Evolutionary conservation across 2,113 vertebrate genomes (phyloP).

Genomic region (Acanthisitta chloris): DNA sequence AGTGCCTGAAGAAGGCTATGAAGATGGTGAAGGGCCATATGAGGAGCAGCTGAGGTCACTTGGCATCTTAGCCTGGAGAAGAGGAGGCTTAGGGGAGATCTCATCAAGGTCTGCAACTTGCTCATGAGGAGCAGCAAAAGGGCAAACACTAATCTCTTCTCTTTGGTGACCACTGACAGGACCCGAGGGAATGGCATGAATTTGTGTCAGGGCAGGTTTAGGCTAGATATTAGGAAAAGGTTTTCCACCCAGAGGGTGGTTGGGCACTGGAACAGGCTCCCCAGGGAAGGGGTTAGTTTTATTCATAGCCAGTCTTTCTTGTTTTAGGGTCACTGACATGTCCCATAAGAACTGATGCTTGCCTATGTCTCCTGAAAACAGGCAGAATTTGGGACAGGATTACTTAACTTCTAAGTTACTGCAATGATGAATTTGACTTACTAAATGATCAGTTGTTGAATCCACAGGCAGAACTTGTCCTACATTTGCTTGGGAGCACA

Average conservation of each 20-base stretch:
- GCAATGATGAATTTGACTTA: not conserved
- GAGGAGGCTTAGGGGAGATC: not conserved
- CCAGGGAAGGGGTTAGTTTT: not conserved
- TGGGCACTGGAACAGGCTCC: not conserved
- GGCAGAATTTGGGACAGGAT: not conserved
- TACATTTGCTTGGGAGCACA: not conserved
- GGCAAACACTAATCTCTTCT: not conserved
- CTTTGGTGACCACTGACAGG: not conserved
- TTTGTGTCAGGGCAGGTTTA: not conserved
- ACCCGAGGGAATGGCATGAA: not conserved
- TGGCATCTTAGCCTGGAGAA: not conserved
- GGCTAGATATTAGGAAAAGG: not conserved
- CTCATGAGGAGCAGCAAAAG: no score
- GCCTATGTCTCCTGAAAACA: not conserved
- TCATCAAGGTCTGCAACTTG: no score
- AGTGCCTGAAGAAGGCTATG: not conserved
- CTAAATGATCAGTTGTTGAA: not conserved
- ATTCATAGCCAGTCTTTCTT: not conserved
- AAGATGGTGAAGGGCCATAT: not conserved
- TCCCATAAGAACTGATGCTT: not conserved
- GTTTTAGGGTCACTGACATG: not conserved
- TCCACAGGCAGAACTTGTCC: not conserved
- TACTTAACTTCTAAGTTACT: not conserved
- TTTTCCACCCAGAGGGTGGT: not conserved
- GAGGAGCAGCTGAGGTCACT: not conserved